These are phyloP conservation scores for Trichopria drosophilae DNA, from an alignment of 2,888 invertebrate genomes.

Conservation along the genomic window DNA sequence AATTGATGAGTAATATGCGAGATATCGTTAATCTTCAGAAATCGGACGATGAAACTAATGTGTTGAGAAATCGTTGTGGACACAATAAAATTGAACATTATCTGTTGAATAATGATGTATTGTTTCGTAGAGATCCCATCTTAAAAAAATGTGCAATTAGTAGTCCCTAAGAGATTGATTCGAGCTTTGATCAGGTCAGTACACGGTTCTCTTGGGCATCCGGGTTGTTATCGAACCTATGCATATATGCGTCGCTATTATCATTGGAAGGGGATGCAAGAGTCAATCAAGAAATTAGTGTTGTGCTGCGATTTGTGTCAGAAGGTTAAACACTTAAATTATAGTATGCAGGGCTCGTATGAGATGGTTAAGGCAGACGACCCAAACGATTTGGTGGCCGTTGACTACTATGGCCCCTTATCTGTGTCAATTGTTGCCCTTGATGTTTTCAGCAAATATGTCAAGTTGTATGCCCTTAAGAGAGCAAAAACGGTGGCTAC, in stretches of 20 bases:
- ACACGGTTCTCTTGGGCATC: too few species aligned
- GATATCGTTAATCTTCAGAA: too few species aligned
- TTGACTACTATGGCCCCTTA: not conserved
- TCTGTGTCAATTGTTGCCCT: not conserved
- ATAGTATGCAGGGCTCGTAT: not conserved
- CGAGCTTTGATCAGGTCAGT: too few species aligned
- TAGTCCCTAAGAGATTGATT: too few species aligned
- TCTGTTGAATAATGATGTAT: too few species aligned
- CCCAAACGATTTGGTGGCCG: not conserved
- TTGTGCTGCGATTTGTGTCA: conserved; percentile 1
- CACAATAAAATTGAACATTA: too few species aligned
- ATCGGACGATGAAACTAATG: too few species aligned
- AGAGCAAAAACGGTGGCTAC: conserved; percentile 24
- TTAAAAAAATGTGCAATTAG: too few species aligned
- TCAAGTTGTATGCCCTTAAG: not conserved
- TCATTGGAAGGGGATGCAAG: conserved; percentile 22
- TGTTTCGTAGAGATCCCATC: too few species aligned
- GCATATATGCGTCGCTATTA: conserved; percentile 18
- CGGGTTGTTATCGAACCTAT: conserved; percentile 26
- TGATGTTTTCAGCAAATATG: not conserved
- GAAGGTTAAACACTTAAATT: not conserved
- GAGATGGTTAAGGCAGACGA: not conserved
- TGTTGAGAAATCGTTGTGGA: too few species aligned
- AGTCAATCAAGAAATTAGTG: conserved; percentile 17
- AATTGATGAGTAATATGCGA: too few species aligned